Evolutionary conservation across 2,888 invertebrate species (phyloP).

Genomic region (Hemaris fuciformis): DNA sequence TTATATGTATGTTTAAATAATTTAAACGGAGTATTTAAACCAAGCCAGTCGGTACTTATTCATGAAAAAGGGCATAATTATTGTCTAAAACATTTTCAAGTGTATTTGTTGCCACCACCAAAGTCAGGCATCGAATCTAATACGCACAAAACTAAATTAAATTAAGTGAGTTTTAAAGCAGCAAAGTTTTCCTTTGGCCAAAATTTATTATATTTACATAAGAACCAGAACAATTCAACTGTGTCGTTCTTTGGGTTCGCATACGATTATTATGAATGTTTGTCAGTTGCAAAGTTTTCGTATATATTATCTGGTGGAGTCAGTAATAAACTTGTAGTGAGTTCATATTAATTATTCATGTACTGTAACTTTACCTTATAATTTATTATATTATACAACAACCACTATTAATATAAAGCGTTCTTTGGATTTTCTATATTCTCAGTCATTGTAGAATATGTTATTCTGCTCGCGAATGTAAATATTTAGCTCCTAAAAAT

Average conservation of each 20-base stretch:
- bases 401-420: too few relatives aligned
- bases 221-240: too few relatives aligned
- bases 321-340: neutral
- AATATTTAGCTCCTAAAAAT: slow-evolving; percentile 36
- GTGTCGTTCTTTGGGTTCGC: neutral
- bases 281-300: neutral
- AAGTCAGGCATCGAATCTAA: too few relatives aligned
- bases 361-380: too few relatives aligned
- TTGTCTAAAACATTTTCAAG: too few relatives aligned
- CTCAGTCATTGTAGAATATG: neutral
- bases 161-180: neutral
- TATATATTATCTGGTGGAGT: neutral
- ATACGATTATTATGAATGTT: too few relatives aligned
- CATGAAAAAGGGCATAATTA: too few relatives aligned
- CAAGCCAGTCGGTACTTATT: too few relatives aligned
- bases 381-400: too few relatives aligned
- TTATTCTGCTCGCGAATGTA: slow-evolving; percentile 18
- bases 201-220: neutral
- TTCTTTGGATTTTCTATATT: neutral
- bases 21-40: too few relatives aligned
- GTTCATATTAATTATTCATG: neutral
- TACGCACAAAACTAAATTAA: neutral
- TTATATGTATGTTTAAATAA: too few relatives aligned
- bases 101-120: neutral
- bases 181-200: neutral